A percentile compares a stretch with the other conserved stretches of the same genome.
phyloP scores from a whole-genome alignment of 2,888 invertebrate species.

The Drosophila robusta region DNA sequence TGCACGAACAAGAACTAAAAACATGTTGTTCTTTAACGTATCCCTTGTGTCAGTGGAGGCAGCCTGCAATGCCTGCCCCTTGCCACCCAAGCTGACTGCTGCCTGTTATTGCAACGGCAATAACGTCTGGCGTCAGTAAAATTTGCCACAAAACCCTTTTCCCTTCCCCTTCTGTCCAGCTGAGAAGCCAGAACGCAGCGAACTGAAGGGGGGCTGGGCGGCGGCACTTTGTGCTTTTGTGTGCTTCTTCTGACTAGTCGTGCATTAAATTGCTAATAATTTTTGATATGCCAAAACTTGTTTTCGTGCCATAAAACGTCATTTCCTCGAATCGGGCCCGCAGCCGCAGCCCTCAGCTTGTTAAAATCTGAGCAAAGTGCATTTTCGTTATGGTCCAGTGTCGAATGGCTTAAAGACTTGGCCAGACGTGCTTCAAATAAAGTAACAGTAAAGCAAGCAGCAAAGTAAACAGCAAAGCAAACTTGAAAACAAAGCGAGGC shows the following conservation, averaged over 20 bases:
- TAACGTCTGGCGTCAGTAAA: constrained; percentile 68
- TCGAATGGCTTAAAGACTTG: constrained; percentile 54
- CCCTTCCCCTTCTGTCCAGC: background rate
- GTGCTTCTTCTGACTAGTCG: constrained; percentile 62
- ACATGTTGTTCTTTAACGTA: constrained; percentile 71
- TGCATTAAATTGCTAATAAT: constrained; percentile 80
- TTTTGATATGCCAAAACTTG: constrained; percentile 74
- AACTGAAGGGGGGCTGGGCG: constrained; percentile 8
- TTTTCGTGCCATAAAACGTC: constrained; percentile 40
- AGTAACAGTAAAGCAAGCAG: constrained; percentile 15
- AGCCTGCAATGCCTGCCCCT: too few relatives aligned
- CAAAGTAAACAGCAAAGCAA: constrained; percentile 54
- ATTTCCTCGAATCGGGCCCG: background rate
- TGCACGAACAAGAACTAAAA: constrained; percentile 36
- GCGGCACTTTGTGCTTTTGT: constrained; percentile 10
- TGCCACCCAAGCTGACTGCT: constrained; percentile 1
- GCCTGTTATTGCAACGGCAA: constrained; percentile 33
- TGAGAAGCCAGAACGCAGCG: constrained; percentile 18
- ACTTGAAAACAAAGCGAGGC: constrained; percentile 44
- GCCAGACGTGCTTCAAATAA: constrained; percentile 19
- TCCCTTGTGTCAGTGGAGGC: constrained; percentile 22
- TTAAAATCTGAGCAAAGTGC: constrained; percentile 52
- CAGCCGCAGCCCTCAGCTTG: background rate
- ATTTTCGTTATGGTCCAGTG: constrained; percentile 34
- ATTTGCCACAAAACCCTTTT: constrained; percentile 52